Evolutionary conservation across 2,113 vertebrate species (phyloP).

Genomic region (Tichodroma muraria): DNA sequence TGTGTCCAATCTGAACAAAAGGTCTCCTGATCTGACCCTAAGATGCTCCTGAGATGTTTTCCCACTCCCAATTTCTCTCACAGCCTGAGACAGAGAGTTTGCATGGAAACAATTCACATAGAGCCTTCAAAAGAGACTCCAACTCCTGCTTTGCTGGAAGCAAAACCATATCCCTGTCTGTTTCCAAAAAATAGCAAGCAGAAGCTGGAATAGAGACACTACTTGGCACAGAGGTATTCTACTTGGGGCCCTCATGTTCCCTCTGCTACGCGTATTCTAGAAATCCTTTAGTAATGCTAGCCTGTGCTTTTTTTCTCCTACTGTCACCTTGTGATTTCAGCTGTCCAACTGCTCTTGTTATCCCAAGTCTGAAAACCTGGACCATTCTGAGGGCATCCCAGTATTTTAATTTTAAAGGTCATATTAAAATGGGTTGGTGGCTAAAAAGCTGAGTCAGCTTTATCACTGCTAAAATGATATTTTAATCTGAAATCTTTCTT

Average conservation of each 20-base stretch:
- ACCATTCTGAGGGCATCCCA: not conserved
- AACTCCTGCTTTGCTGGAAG: not conserved
- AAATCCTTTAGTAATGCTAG: not conserved
- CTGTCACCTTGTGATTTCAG: not conserved
- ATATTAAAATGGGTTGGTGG: not conserved
- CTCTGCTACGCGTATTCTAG: not conserved
- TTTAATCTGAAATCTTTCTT: not conserved
- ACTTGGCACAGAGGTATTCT: not conserved
- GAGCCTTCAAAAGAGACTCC: not conserved
- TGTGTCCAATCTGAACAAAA: not conserved
- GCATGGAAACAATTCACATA: not conserved
- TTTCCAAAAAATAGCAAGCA: not conserved
- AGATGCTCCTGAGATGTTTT: not conserved
- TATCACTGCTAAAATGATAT: not conserved
- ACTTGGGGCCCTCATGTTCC: not conserved
- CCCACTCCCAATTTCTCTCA: not conserved
- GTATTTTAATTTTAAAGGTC: not conserved
- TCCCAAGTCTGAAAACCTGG: not conserved
- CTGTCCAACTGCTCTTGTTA: not conserved
- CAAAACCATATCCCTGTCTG: not conserved
- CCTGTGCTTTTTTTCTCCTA: not conserved
- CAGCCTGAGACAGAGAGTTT: not conserved
- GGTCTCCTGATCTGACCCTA: not conserved
- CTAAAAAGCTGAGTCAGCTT: not conserved
- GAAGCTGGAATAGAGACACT: not conserved